phyloP scores from a whole-genome alignment of 2,113 vertebrate species.

The Plecotus auritus region DNA sequence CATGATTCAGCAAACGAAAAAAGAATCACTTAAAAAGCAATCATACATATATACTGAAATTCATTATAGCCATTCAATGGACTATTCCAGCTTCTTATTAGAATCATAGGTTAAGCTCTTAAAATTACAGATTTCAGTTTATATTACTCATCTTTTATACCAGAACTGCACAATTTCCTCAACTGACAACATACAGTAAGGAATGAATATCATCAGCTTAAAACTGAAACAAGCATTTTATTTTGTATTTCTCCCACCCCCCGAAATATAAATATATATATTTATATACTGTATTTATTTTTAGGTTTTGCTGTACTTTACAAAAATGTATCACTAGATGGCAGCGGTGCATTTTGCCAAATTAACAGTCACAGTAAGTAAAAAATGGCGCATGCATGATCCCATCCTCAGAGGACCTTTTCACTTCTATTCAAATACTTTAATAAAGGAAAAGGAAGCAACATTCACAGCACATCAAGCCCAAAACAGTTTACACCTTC shows the following conservation, averaged over 20 bases:
- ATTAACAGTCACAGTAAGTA: conserved; percentile 82
- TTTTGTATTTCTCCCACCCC: conserved; percentile 80
- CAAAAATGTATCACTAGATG: conserved; percentile 84
- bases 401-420: conserved; percentile 63
- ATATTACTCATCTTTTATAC: conserved; percentile 73
- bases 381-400: conserved; percentile 85
- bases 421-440: conserved; percentile 79
- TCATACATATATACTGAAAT: conserved; percentile 79
- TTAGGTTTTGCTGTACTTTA: conserved; percentile 83
- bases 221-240: conserved; percentile 82
- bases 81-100: conserved; percentile 75
- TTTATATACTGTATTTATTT: conserved; percentile 85
- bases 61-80: conserved; percentile 66
- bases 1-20: conserved; percentile 83
- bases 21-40: conserved; percentile 86
- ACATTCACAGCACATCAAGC: conserved; percentile 96
- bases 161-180: conserved; percentile 74
- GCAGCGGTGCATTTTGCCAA: conserved; percentile 82
- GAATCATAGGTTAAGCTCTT: conserved; percentile 82
- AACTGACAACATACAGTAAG: conserved; percentile 80
- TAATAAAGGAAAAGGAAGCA: conserved; percentile 79
- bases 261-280: conserved; percentile 83
- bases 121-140: conserved; percentile 73
- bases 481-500: conserved; percentile 93
- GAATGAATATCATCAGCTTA: conserved; percentile 85